These are phyloP conservation scores for Drosophila cardini DNA, from an alignment of 1,140 invertebrate genomes.

Conservation along the genomic window DNA sequence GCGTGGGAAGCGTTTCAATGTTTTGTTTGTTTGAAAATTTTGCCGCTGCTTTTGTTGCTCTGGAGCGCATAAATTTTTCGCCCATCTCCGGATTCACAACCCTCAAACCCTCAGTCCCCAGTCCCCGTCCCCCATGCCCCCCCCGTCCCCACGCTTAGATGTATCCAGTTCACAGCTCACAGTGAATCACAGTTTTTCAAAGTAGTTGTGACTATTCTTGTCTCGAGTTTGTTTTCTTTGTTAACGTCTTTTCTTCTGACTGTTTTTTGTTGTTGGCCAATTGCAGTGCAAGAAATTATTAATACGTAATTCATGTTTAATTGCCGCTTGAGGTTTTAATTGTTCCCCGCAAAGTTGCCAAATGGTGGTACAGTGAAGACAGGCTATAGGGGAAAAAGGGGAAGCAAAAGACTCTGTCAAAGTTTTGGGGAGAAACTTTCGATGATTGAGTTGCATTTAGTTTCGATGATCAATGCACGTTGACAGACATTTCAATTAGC, in stretches of 20 bases:
- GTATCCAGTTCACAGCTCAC: neutral
- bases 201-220: slow-evolving; percentile 7
- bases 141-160: neutral
- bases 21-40: slow-evolving; percentile 72
- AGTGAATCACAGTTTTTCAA: slow-evolving; percentile 37
- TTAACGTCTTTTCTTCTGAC: neutral
- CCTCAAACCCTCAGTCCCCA: neutral
- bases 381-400: neutral
- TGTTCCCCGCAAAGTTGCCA: slow-evolving; percentile 38
- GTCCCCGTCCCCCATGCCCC: neutral
- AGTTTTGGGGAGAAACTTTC: slow-evolving; percentile 70
- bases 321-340: slow-evolving; percentile 55
- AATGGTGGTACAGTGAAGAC: slow-evolving; percentile 7
- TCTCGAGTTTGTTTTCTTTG: slow-evolving; percentile 16
- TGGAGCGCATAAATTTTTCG: slow-evolving; percentile 39
- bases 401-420: slow-evolving; percentile 19
- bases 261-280: slow-evolving; percentile 16
- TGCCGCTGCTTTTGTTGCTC: slow-evolving; percentile 41
- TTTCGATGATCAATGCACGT: slow-evolving; percentile 52
- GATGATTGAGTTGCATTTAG: slow-evolving; percentile 81
- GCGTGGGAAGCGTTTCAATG: slow-evolving; percentile 80
- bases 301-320: slow-evolving; percentile 82
- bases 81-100: slow-evolving; percentile 13
- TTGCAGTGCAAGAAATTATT: slow-evolving; percentile 67
- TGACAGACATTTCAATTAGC: slow-evolving; percentile 82